A percentile compares a stretch with the other conserved stretches of the same genome.
Evolutionary conservation across 2,888 invertebrate genomes (phyloP).

Genomic region (Cenopis cana): DNA sequence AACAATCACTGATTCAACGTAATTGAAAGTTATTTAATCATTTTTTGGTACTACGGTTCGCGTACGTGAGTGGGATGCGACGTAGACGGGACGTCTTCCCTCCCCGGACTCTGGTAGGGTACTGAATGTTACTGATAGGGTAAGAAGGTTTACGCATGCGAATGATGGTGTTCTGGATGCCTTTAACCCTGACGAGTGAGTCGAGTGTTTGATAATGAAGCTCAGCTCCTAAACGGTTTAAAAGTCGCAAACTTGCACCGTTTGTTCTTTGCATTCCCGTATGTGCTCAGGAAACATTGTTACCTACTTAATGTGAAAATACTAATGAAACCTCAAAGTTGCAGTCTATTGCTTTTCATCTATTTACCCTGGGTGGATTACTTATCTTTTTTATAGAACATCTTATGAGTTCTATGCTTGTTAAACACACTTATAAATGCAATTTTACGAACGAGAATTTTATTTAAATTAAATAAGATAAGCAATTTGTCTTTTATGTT

Average conservation of each 20-base stretch:
- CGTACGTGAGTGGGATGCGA: slow-evolving; percentile 47
- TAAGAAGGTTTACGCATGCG: slow-evolving; percentile 77
- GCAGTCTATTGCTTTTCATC: background rate
- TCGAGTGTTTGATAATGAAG: slow-evolving; percentile 73
- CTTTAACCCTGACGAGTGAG: slow-evolving; percentile 71
- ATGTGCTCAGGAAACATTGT: slow-evolving; percentile 8
- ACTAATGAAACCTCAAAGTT: background rate
- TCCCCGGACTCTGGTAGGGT: slow-evolving; percentile 58
- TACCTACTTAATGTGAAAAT: background rate
- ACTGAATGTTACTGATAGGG: slow-evolving; percentile 71
- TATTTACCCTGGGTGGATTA: background rate
- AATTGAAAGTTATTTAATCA: slow-evolving; percentile 33
- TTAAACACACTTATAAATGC: too few species aligned
- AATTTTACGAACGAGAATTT: too few species aligned
- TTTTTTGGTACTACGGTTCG: slow-evolving; percentile 53
- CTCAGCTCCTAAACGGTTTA: slow-evolving; percentile 67
- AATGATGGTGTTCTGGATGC: slow-evolving; percentile 59
- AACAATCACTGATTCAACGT: slow-evolving; percentile 27
- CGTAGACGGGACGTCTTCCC: slow-evolving; percentile 61
- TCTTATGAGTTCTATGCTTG: too few species aligned
- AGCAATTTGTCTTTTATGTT: too few species aligned
- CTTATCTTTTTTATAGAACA: background rate
- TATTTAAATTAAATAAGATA: too few species aligned
- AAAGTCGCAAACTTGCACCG: slow-evolving; percentile 55
- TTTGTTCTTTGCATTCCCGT: slow-evolving; percentile 26